phyloP scores from a whole-genome alignment of 2,113 vertebrate genomes.

The Colius striatus region DNA sequence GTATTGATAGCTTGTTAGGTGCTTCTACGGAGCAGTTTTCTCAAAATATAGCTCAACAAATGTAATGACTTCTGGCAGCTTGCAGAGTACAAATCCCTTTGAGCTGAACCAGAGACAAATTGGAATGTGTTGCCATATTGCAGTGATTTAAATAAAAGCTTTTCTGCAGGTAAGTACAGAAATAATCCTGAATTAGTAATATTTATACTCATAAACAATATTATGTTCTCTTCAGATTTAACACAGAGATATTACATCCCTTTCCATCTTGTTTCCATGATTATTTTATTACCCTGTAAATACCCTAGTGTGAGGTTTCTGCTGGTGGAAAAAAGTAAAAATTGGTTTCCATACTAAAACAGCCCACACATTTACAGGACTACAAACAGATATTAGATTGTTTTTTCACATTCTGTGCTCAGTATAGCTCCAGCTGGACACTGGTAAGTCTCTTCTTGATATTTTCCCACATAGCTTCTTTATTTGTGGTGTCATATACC shows the following conservation, averaged over 20 bases:
- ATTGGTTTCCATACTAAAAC: not conserved
- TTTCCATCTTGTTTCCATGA: not conserved
- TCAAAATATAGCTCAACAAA: not conserved
- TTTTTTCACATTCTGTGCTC: not conserved
- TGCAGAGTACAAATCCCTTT: not conserved
- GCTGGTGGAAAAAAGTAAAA: not conserved
- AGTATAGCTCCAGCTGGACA: not conserved
- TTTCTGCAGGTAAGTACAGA: not conserved
- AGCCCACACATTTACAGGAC: not conserved
- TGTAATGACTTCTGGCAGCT: not conserved
- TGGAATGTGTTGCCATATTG: not conserved
- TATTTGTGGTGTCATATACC: not conserved
- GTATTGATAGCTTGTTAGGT: not conserved
- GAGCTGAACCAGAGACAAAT: not conserved
- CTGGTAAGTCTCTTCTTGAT: not conserved
- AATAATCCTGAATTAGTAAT: not conserved
- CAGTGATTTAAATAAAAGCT: not conserved
- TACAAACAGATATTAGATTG: not conserved
- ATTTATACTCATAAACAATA: not conserved
- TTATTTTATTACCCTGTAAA: not conserved
- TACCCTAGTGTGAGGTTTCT: not conserved
- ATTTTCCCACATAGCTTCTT: not conserved
- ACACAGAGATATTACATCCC: not conserved
- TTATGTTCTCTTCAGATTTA: not conserved
- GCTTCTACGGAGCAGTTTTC: not conserved